These are phyloP conservation scores for Mythimna ferrago DNA, from an alignment of 2,888 invertebrate genomes.

Conservation along the genomic window DNA sequence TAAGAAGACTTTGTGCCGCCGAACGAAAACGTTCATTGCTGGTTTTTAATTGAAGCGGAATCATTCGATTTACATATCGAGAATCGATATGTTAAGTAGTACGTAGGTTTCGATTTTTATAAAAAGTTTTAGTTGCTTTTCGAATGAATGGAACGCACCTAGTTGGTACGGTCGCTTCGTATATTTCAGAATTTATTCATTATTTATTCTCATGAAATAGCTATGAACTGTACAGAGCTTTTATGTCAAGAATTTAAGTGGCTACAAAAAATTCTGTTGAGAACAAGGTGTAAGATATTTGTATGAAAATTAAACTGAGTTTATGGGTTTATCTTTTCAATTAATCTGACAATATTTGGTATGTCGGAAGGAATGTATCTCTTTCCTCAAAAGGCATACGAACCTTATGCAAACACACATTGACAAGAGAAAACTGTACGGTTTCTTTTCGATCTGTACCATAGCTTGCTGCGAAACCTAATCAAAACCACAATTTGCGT, in stretches of 20 bases:
- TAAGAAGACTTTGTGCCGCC: slow-evolving; percentile 50
- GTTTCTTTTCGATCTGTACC: background rate
- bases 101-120: slow-evolving; percentile 16
- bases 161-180: slow-evolving; percentile 3
- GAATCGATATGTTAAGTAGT: slow-evolving; percentile 55
- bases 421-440: background rate
- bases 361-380: background rate
- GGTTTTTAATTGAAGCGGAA: slow-evolving; percentile 62
- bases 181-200: slow-evolving; percentile 32
- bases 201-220: slow-evolving; percentile 30
- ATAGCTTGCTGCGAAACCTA: background rate
- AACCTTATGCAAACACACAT: background rate
- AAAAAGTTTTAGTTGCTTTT: slow-evolving; percentile 30
- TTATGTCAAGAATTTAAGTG: slow-evolving; percentile 16
- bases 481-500: slow-evolving; percentile 1
- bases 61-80: slow-evolving; percentile 64
- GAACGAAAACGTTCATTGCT: slow-evolving; percentile 51
- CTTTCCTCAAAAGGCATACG: background rate
- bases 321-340: slow-evolving; percentile 25
- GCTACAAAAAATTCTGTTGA: slow-evolving; percentile 1
- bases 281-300: slow-evolving; percentile 15
- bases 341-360: slow-evolving; percentile 40
- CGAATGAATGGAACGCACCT: slow-evolving; percentile 19
- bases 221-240: slow-evolving; percentile 17
- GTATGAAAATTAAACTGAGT: slow-evolving; percentile 20